A percentile compares a stretch with the other conserved stretches of the same genome.
Evolutionary conservation across 37 sponge, comb jelly and placozoan species (phyloP).

Genomic region (Geodia barretti): DNA sequence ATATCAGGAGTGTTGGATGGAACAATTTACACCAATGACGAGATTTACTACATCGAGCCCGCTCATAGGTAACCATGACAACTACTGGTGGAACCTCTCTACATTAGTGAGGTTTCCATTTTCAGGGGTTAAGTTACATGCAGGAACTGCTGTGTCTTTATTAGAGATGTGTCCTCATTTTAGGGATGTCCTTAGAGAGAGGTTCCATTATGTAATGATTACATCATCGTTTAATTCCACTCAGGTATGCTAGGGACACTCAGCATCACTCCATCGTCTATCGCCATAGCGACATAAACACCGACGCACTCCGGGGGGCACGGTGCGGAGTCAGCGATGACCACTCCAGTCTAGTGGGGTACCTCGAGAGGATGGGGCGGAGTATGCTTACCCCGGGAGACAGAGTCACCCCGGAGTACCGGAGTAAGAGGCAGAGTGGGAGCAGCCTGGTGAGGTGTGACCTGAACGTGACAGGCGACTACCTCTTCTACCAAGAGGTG

Average conservation of each 20-base stretch:
- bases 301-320: slow-evolving; percentile 5
- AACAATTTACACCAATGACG: slow-evolving; percentile 44
- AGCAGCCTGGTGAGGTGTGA: slow-evolving; percentile 29
- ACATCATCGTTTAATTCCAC: background rate
- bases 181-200: no score
- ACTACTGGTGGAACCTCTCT: background rate
- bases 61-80: slow-evolving; percentile 31
- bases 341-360: background rate
- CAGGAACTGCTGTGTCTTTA: no score
- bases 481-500: slow-evolving; percentile 28
- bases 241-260: background rate
- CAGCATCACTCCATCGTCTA: slow-evolving; percentile 56
- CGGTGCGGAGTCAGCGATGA: slow-evolving; percentile 51
- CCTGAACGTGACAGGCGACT: slow-evolving; percentile 49
- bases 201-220: no score
- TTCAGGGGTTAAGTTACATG: no score
- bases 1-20: slow-evolving; percentile 60
- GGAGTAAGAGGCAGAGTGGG: slow-evolving; percentile 2
- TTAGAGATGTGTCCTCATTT: no score
- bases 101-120: no score
- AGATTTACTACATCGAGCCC: slow-evolving; percentile 70
- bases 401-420: background rate
- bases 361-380: background rate
- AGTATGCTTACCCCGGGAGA: background rate
- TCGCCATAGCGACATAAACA: slow-evolving; percentile 51